Evolutionary conservation across 1,140 invertebrate species (phyloP).

Genomic region (Saxidomus purpurata): DNA sequence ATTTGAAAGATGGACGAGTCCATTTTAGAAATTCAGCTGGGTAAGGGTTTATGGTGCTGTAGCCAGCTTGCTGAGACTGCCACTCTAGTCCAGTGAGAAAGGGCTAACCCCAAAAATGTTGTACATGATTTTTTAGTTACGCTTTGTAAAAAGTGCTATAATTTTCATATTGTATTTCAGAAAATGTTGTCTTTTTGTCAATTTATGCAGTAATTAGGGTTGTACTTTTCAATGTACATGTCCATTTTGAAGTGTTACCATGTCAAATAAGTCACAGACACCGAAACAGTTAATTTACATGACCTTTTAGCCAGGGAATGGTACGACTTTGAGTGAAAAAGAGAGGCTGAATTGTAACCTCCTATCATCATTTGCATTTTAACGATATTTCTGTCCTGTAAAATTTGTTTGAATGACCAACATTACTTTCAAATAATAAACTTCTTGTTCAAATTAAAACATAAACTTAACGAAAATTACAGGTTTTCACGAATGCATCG

Average conservation of each 20-base stretch:
- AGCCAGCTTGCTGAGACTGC: no score
- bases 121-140: neutral
- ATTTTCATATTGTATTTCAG: slow-evolving; percentile 23
- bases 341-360: slow-evolving; percentile 12
- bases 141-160: neutral
- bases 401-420: slow-evolving; percentile 24
- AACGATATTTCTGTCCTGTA: neutral
- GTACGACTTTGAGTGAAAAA: neutral
- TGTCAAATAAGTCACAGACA: neutral
- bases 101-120: no score
- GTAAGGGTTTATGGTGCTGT: no score
- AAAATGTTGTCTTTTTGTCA: neutral
- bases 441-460: slow-evolving; percentile 17
- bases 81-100: no score
- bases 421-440: neutral
- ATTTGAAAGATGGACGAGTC: no score
- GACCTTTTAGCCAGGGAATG: neutral
- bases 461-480: slow-evolving; percentile 1
- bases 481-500: slow-evolving; percentile 29
- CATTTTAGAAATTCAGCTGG: no score
- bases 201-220: slow-evolving; percentile 1
- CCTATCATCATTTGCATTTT: slow-evolving; percentile 27
- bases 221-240: neutral
- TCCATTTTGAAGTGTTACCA: neutral
- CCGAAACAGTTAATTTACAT: neutral